phyloP scores from a whole-genome alignment of 2,888 invertebrate species.

The Junonia oenone region DNA sequence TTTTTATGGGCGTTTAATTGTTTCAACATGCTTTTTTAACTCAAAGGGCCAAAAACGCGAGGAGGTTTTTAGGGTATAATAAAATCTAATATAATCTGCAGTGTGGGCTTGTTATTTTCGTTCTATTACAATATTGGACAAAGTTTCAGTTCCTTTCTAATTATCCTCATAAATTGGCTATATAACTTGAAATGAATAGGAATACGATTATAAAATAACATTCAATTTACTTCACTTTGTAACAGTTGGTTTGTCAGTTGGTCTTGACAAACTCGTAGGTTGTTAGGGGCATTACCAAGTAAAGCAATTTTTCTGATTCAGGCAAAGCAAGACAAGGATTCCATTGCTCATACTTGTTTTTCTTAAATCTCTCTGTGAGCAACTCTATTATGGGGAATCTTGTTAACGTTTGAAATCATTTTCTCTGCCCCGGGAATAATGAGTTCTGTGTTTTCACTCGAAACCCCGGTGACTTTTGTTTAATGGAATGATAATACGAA shows the following conservation, averaged over 20 bases:
- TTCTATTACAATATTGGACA: constrained; percentile 26
- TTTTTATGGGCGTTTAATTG: no score
- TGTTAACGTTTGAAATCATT: constrained; percentile 79
- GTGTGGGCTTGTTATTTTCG: neutral
- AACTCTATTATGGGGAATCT: constrained; percentile 75
- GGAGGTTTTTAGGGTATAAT: no score
- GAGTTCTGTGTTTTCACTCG: constrained; percentile 77
- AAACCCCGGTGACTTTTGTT: constrained; percentile 78
- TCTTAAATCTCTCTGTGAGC: constrained; percentile 74
- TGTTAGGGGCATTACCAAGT: constrained; percentile 36
- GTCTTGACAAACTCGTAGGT: constrained; percentile 10
- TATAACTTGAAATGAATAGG: constrained; percentile 31
- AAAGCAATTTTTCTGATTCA: constrained; percentile 50
- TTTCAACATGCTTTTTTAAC: no score
- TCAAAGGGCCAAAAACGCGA: no score
- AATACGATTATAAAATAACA: constrained; percentile 46
- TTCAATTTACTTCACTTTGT: constrained; percentile 35
- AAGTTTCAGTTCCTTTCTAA: constrained; percentile 23
- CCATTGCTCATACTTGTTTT: constrained; percentile 64
- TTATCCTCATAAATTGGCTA: constrained; percentile 30
- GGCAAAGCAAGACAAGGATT: constrained; percentile 32
- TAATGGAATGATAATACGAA: constrained; percentile 79
- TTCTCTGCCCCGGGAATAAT: constrained; percentile 71
- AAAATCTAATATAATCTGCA: neutral
- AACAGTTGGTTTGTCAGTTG: constrained; percentile 31